phyloP scores from a whole-genome alignment of 2,113 vertebrate genomes.

The Ellobius talpinus region DNA sequence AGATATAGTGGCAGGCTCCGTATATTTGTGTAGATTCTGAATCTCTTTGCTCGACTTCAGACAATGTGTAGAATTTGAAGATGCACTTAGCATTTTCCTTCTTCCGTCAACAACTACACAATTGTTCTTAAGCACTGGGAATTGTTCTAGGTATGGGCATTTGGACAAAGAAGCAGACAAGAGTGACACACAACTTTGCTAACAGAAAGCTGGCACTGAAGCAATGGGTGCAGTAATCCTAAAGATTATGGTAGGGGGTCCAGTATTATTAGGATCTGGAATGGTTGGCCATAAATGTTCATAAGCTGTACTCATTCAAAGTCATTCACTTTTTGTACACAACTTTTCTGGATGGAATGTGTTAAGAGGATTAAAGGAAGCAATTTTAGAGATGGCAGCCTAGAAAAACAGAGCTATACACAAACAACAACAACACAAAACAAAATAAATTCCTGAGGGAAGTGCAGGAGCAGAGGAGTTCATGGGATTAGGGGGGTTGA shows the following conservation, averaged over 20 bases:
- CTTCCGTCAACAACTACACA: neutral
- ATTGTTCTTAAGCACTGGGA: neutral
- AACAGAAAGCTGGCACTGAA: neutral
- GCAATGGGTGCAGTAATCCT: neutral
- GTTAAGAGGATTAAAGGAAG: neutral
- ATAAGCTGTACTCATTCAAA: neutral
- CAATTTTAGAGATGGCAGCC: neutral
- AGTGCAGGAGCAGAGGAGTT: no score
- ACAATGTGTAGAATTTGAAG: neutral
- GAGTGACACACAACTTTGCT: neutral
- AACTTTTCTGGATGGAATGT: neutral
- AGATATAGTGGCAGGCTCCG: no score
- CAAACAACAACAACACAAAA: neutral
- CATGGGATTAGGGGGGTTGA: accelerated
- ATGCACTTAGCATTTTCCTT: neutral
- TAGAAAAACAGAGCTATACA: neutral
- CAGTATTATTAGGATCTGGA: neutral
- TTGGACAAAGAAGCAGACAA: neutral
- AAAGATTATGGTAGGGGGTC: neutral
- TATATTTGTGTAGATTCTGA: neutral
- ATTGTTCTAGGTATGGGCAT: neutral
- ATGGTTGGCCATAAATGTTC: neutral
- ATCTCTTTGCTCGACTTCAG: neutral
- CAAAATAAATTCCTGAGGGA: neutral
- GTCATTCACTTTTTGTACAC: neutral